Evolutionary conservation across 2,797 vertebrate species (phyloP), one percentile per base, ranked within the genome.

Genomic region (Scarus forsteni): DNA sequence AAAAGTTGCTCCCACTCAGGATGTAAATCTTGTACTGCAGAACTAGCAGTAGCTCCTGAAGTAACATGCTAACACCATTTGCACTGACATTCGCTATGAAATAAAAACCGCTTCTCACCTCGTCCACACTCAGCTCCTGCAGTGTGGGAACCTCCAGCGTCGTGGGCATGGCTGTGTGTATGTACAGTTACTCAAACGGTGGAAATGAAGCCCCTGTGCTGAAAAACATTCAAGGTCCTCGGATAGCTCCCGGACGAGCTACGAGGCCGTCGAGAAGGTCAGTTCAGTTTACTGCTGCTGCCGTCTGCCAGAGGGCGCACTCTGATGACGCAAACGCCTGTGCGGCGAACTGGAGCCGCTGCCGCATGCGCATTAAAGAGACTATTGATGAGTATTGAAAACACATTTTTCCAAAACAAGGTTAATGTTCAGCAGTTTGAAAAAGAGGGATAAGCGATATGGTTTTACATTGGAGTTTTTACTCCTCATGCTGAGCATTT

Each of bases 101-200:
- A 14, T 9, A 64, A 54, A 11, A 6, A 15, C 13, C 8, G n/a
- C 12, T 13, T 16, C 95, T 95, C 89, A 98, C 97, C 95, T 99
- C 96, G 7, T 91, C 92, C 70, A 97, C 97, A 0, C 92, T 94
- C 58, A 99, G 92, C 70, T 99, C 96, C 87, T 97, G 91, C 72
- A 93, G 14, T 6, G 93, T 50, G 8, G 98, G 97, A 10, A 97
- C 16, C 15, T 95, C 93, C 75, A 93, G 19, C 18, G 85, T 76
- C 3, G 90, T 84, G 14, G 97, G 90, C 97, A 99, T 98, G 87
- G 82, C 79, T 79, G 60, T 46, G 10, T 60, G 42, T 57, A 56
- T 60, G 34, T 43, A 55, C 60, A 55, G 15, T 13, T 8, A 75
- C 49, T 18, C 39, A 43, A 78, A 78, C 43, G 11, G 4, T 42